Evolutionary conservation across 2,113 vertebrate species (phyloP), one percentile per base, ranked within the genome.

Genomic region (Promerops cafer): DNA sequence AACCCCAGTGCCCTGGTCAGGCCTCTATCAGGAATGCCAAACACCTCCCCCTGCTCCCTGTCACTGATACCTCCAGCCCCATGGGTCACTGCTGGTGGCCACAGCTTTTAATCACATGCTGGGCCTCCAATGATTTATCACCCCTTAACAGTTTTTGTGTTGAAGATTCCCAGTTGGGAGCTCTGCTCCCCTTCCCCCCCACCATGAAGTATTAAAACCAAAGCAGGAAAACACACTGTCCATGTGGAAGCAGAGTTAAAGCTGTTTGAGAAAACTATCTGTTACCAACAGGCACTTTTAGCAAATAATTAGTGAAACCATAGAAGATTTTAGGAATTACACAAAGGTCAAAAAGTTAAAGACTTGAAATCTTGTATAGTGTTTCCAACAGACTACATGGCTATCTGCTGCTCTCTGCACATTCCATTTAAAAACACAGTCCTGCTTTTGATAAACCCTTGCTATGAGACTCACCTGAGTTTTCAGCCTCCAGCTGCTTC

Each of bases 21-120:
- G 94, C 87, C 93, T 93, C 94, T 7, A 91, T 40, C 68, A 97
- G 95, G 96, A 98, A 98, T 97, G 93, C 91, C 85, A 90, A 96
- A 96, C 83, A 91, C 93, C 94, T 91, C 93, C 96, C 65, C 92
- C 95, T 94, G 83, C 94, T 95, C 96, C 95, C 87, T 96, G 96
- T 93, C 97, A 97, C 93, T 39, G 96, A 97, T 97, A 97, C 93
- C 92, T 97, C 81, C 94, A 89, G 65, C 92, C 95, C 89, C 74
- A 87, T 81, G 94, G 97, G 96, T 94, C 96, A 97, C 94, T 83
- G 93, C 92, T 96, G 96, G 94, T 96, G 91, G 95, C 94, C 91
- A 64, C 87, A 94, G 92, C 89, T 96, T 97, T 97, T 95, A 94
- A 95, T 96, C 91, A 87, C 79, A 76, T 21, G 72, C 88, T 94